Evolutionary conservation across 2,888 invertebrate genomes (phyloP), one percentile per base, ranked within the genome.

Genomic region (Sisyra nigra): DNA sequence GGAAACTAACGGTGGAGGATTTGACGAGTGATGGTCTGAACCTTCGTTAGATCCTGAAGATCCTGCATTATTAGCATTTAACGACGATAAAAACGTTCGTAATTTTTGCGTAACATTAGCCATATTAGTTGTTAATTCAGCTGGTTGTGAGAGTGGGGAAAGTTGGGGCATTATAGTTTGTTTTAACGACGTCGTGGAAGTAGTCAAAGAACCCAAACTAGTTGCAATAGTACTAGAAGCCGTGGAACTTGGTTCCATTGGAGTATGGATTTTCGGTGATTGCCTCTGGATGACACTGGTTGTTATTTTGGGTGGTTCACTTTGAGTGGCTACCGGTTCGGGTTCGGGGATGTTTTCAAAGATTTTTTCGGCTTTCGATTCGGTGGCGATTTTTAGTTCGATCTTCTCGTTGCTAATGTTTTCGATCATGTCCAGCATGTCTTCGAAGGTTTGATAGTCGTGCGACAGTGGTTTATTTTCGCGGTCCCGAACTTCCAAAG

Each of bases 21-120:
- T 48, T 2, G 57, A 52, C 29, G 55, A 53, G 18, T 56, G 54
- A 17, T 51, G 45, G 2, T 61, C 55, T 8, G 57, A 54, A 13
- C 62, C 57, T 38, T 66, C 66, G 41, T 69, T 69, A 44, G 74
- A 68, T 37, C 69, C 62, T 2, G 71, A 63, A 44, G 65, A 60
- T 1, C 65, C 62, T 2, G 62, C 62, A 48, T 74, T 70, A 30
- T 72, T 68, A 0, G 73, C 66, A 46, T 74, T 75, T 24, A 79
- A 55, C 0, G 78, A 79, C 0, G 80, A 79, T 57, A 80, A 65
- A 39, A 80, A 67, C 4, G 74, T 74, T 30, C 78, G 63, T 37
- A 79, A 55, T 52, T 79, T 80, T 55, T 79, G 78, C 1, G 78
- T 77, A 1, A 74, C 79, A 53, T 77, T 80, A 0, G 74, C 78